Conservation (phyloP, 2,113 vertebrate genomes). For the Crotalus helleri region DNA sequence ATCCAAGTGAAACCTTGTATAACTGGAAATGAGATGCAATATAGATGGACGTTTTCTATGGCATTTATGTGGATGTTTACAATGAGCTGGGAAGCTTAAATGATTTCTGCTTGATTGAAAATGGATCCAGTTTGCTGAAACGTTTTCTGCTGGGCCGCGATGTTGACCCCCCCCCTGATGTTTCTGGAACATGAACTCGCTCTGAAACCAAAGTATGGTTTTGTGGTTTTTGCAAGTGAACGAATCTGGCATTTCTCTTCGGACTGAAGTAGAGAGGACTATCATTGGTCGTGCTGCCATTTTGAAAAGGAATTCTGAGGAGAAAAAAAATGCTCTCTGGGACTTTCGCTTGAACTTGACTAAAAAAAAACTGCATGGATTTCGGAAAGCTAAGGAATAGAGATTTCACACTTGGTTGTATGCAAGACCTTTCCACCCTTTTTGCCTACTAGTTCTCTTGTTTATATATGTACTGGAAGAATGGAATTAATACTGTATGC, state of each 20-base stretch:
- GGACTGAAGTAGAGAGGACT: constrained; percentile 65
- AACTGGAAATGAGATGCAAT: constrained; percentile 85
- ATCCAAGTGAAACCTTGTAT: constrained; percentile 75
- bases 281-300: constrained; percentile 62
- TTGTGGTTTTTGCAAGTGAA: constrained; percentile 55
- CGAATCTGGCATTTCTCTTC: constrained; percentile 60
- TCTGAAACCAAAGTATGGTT: constrained; percentile 57
- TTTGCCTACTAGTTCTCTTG: constrained; percentile 69
- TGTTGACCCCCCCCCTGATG: constrained; percentile 48
- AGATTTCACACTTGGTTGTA: constrained; percentile 62
- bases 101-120: constrained; percentile 69
- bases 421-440: constrained; percentile 62
- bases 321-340: constrained; percentile 43
- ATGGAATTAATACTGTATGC: constrained; percentile 62
- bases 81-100: constrained; percentile 69
- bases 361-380: constrained; percentile 65
- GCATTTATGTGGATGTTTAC: constrained; percentile 87
- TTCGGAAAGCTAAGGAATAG: constrained; percentile 67
- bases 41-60: constrained; percentile 74
- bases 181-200: constrained; percentile 54
- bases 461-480: constrained; percentile 70
- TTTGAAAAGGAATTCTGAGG: constrained; percentile 59
- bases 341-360: constrained; percentile 63
- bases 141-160: constrained; percentile 58
- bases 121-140: constrained; percentile 66